Conservation (phyloP, 2,888 invertebrate species). For the Argyra leucocephala region DNA sequence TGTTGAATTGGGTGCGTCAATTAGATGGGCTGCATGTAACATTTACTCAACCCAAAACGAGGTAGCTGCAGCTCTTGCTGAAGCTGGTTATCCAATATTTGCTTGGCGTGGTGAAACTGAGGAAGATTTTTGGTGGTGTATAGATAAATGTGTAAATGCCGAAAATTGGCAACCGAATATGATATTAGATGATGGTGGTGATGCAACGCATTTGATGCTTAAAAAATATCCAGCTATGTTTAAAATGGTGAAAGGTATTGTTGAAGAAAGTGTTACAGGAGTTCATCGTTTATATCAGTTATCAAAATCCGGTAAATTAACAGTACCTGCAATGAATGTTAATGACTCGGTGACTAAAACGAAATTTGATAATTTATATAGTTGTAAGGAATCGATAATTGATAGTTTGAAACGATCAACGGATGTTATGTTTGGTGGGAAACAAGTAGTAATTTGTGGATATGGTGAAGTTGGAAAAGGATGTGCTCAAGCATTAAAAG, state of each 20-base stretch:
- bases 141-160: slow-evolving; percentile 85
- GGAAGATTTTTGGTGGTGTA: slow-evolving; percentile 99
- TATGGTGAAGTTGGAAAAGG: slow-evolving; percentile 97
- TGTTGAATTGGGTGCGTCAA: slow-evolving; percentile 76
- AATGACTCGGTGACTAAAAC: slow-evolving; percentile 98
- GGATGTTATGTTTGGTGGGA: slow-evolving; percentile 96
- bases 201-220: slow-evolving; percentile 91
- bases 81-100: slow-evolving; percentile 81
- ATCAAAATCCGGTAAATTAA: slow-evolving; percentile 85
- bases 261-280: slow-evolving; percentile 97
- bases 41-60: slow-evolving; percentile 98
- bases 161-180: slow-evolving; percentile 96
- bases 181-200: slow-evolving; percentile 95
- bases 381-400: slow-evolving; percentile 84
- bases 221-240: slow-evolving; percentile 91
- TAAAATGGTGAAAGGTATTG: slow-evolving; percentile 89
- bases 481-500: slow-evolving; percentile 89
- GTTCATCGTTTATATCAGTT: slow-evolving; percentile 93
- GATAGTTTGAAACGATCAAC: slow-evolving; percentile 51
- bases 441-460: slow-evolving; percentile 91
- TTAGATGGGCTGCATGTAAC: slow-evolving; percentile 95
- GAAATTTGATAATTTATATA: slow-evolving; percentile 94
- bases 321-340: slow-evolving; percentile 96
- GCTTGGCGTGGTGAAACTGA: slow-evolving; percentile 97
- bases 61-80: slow-evolving; percentile 89